Conservation (phyloP, 2,113 vertebrate species). For the Gila orcuttii region DNA sequence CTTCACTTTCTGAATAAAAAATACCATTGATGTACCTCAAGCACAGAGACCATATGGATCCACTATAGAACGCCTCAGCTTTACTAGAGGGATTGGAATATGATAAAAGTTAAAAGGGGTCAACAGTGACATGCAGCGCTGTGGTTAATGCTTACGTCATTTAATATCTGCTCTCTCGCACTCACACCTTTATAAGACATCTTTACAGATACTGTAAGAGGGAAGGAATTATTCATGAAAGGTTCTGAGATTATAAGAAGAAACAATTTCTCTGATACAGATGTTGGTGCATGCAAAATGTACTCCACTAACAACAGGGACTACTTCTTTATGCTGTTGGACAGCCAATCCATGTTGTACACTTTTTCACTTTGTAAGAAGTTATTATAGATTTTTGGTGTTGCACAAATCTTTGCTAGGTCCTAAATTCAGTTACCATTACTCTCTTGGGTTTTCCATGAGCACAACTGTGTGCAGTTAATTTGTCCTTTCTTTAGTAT, state of each 20-base stretch:
- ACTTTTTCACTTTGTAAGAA: background rate
- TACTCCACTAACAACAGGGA: background rate
- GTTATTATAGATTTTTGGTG: background rate
- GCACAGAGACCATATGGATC: constrained; percentile 1
- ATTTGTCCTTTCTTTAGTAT: background rate
- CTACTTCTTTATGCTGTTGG: background rate
- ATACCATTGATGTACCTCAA: background rate
- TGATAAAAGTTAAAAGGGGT: constrained; percentile 37
- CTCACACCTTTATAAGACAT: constrained; percentile 11
- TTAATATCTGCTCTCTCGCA: constrained; percentile 21
- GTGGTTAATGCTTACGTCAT: constrained; percentile 27
- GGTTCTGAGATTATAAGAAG: constrained; percentile 3
- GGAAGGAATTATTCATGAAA: constrained; percentile 37
- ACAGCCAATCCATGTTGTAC: background rate
- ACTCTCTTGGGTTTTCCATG: background rate
- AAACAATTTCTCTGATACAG: background rate
- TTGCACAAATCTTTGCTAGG: background rate
- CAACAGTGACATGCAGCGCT: constrained; percentile 10
- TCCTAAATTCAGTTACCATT: background rate
- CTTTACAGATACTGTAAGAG: constrained; percentile 6
- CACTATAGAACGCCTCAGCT: constrained; percentile 23
- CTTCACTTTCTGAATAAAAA: background rate
- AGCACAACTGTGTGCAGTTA: background rate
- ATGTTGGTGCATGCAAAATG: constrained; percentile 16
- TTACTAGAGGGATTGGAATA: background rate